phyloP scores from a whole-genome alignment of 2,797 vertebrate genomes.

The Triplophysa yarkandensis region DNA sequence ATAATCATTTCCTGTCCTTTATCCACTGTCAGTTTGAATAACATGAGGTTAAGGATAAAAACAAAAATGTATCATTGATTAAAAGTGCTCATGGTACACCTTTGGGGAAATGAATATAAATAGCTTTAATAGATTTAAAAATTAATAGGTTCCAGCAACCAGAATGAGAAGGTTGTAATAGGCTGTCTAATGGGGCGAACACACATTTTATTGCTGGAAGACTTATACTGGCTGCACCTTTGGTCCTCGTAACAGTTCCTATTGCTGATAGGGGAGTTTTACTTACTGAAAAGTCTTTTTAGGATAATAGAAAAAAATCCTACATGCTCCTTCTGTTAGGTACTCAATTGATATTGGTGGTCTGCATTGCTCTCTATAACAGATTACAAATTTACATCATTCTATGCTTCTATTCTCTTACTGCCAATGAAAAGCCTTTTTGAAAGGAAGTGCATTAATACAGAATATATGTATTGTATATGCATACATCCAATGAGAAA shows the following conservation, averaged over 20 bases:
- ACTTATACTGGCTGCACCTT: neutral
- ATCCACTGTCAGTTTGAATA: neutral
- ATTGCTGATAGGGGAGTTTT: neutral
- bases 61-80: neutral
- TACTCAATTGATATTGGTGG: too few species aligned
- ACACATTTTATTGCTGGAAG: neutral
- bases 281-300: neutral
- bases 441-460: too few species aligned
- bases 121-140: conserved; percentile 5
- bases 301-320: too few species aligned
- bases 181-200: conserved; percentile 5
- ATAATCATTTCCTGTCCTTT: neutral
- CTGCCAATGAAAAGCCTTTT: too few species aligned
- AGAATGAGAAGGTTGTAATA: conserved; percentile 20
- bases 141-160: conserved; percentile 6
- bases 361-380: too few species aligned
- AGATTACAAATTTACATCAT: neutral
- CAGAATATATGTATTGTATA: too few species aligned
- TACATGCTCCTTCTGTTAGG: too few species aligned
- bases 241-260: neutral
- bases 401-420: neutral
- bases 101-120: conserved; percentile 11
- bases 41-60: neutral
- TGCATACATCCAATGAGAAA: neutral
- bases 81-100: neutral